Base-by-base conservation (phyloP, 1,140 invertebrate species). In the Tetramorium alpestre region DNA sequence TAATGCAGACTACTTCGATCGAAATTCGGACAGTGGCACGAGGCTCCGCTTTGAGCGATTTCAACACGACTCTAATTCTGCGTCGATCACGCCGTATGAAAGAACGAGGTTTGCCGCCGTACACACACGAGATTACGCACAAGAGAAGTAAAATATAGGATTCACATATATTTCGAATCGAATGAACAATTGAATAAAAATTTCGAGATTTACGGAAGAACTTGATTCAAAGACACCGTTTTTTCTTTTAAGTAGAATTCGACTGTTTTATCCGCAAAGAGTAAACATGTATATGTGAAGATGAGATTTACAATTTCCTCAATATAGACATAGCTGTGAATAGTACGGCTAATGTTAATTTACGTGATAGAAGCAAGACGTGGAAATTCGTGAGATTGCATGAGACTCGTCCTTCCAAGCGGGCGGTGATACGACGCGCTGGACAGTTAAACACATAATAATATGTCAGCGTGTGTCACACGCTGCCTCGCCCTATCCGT, bases 1-100 rank as follows among this genome's bases (percentile, higher is more conserved):
- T 69, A 33, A 82, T 56, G 69, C 41, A 49, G 25, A 16, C 54
- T 75, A 84, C 41, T 44, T 75, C 54, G 80, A 85, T 78, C 82
- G 82, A 85, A 85, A 78, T 78, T 78, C 62, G 22, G 47, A 78
- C 47, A 44, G 22, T 33, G 22, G 16, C 80, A 25, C 69, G 25
- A 33, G 64, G 33, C 38, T 47, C 25, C 54, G 13, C n/a, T 38
- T 49, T n/a, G 41, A 13, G 11, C 25, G 41, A 73, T 49, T 22
- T 82, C 41, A 60, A 28, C 54, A 18, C 41, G 54, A 72, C n/a
- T 84, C 41, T 73, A 38, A 73, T 28, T 18, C 25, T 62, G 7
- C 67, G 13, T 47, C 80, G 38, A 44, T 58, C 65, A 38, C 67
- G 22, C 51, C n/a, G 22, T 62, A 13, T 4, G 25, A 41, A 41